These are phyloP conservation scores for Nerophis ophidion DNA, from an alignment of 2,113 vertebrate genomes.

Conservation along the genomic window DNA sequence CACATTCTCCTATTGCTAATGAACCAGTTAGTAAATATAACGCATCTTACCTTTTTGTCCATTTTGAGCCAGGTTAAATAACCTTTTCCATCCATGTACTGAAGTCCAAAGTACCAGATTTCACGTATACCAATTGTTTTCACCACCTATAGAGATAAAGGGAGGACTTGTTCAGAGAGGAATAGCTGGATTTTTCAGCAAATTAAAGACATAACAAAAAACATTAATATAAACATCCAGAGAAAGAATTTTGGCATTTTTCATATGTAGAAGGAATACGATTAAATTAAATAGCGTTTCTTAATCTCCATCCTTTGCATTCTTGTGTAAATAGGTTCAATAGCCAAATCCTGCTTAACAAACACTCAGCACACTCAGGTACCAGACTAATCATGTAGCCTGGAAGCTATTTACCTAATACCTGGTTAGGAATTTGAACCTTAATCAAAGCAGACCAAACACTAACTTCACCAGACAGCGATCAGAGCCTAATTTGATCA, in stretches of 20 bases:
- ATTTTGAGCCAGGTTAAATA: slow-evolving; percentile 93
- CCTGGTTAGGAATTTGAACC: no score
- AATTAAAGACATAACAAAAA: background rate
- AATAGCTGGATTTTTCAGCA: background rate
- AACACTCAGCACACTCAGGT: no score
- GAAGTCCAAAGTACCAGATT: slow-evolving; percentile 96
- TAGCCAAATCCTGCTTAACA: no score
- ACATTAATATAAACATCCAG: background rate
- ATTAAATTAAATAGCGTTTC: background rate
- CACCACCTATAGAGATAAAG: slow-evolving; percentile 78
- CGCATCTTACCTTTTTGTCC: slow-evolving; percentile 87
- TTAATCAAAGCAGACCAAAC: background rate
- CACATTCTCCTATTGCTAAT: slow-evolving; percentile 11
- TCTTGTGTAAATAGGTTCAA: no score
- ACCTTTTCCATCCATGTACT: slow-evolving; percentile 87
- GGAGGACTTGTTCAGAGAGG: background rate
- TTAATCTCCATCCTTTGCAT: no score
- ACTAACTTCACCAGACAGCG: background rate
- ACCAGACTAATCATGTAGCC: no score
- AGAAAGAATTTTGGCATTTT: background rate
- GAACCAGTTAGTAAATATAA: background rate
- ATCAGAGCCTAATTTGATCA: background rate
- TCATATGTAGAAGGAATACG: background rate
- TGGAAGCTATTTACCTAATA: no score
- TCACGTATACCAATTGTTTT: slow-evolving; percentile 93